Base-by-base conservation (phyloP, 2,113 vertebrate species). In the Erythrocercus mccallii region DNA sequence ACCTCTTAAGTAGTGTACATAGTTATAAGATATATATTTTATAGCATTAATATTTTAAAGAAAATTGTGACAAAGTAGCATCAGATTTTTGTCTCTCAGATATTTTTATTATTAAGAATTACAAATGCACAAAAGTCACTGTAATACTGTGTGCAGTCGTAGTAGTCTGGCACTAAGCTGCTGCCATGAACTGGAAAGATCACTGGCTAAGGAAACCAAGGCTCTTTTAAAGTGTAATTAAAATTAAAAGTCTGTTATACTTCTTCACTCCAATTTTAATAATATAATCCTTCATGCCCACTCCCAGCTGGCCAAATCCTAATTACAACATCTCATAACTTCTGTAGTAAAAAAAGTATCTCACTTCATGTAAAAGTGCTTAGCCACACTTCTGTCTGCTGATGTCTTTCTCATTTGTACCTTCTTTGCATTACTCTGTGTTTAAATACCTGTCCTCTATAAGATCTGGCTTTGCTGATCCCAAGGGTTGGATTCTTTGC, bases 291-390 rank as follows among this genome's bases (percentile, higher is more conserved):
- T 89, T 91, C 66, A 19, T 95, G 81, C 84, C 74, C 70, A 66
- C 81, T 84, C 80, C 77, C 77, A 89, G 89, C 71, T 94, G 85
- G 66, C 79, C 81, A 90, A 70, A 85, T 95, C 62, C 37, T 90
- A 92, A 91, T 97, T 95, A 85, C 71, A 93, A 47, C 58, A 88
- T 88, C 76, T 30, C 62, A n/a, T 94, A 45, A 87, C 92, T 91
- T 88, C 45, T 15, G 6, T 54, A 40, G 58, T 77, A 61, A 85
- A 90, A 95, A 88, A 92, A 88, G 30, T 33, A 68, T 48, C 91
- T 78, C 31, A 10, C 56, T 90, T 91, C 15, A 57, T 27, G 33
- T 86, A 38, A 24, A 62, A 65, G 38, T 53, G 42, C 74, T 90
- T 72, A 73, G 62, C 81, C 66, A 61, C 30, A 7, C 64, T 92